A percentile compares a stretch with the other conserved stretches of the same genome.
Evolutionary conservation across 2,797 vertebrate species (phyloP).

Genomic region (Brotula barbata): DNA sequence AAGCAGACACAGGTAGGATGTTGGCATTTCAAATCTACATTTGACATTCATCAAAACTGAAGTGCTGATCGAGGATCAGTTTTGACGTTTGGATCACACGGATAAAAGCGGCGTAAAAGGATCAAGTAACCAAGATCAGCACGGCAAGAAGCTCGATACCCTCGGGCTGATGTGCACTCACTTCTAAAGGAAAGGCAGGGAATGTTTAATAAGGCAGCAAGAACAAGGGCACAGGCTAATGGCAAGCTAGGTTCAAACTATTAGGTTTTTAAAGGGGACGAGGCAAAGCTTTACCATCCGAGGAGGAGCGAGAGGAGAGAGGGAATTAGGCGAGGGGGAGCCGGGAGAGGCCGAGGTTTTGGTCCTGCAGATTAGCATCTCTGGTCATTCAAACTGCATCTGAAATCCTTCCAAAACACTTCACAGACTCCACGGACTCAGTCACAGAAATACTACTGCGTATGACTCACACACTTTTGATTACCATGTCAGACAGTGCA

Average conservation of each 20-base stretch:
- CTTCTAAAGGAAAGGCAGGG: constrained; percentile 66
- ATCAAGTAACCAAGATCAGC: constrained; percentile 47
- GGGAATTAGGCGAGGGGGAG: constrained; percentile 23
- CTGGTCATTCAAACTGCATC: constrained; percentile 42
- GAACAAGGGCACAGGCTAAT: constrained; percentile 76
- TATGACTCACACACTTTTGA: constrained; percentile 52
- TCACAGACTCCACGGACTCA: constrained; percentile 3
- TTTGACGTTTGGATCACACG: constrained; percentile 13
- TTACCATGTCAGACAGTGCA: constrained; percentile 47
- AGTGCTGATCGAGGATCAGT: not conserved
- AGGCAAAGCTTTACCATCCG: constrained; percentile 56
- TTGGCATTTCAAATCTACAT: constrained; percentile 9
- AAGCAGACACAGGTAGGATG: constrained; percentile 26
- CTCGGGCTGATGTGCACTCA: constrained; percentile 39
- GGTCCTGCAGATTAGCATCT: constrained; percentile 68
- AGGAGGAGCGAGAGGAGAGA: constrained; percentile 38
- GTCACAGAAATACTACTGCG: constrained; percentile 49
- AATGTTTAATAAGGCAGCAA: constrained; percentile 76
- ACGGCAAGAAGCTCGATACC: constrained; percentile 36
- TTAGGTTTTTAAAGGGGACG: constrained; percentile 57
- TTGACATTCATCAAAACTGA: constrained; percentile 7
- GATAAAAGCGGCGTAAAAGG: constrained; percentile 32
- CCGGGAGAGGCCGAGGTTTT: constrained; percentile 61
- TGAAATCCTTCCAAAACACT: constrained; percentile 44
- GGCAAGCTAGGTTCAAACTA: constrained; percentile 56